These are phyloP conservation scores for Strongylocentrotus purpuratus DNA, from an alignment of 35 echinoderm and acorn worm species.

Conservation along the genomic window DNA sequence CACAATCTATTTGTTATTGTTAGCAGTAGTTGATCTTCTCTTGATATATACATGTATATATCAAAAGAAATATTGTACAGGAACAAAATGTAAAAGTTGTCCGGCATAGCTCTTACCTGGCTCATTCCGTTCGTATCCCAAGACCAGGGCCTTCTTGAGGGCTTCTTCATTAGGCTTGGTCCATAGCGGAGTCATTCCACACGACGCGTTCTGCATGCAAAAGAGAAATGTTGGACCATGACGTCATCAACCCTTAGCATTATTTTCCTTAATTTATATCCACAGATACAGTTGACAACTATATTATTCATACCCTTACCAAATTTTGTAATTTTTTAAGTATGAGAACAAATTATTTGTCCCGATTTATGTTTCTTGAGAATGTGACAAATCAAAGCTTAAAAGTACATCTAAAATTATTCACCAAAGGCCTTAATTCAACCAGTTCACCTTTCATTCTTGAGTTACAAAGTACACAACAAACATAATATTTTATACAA, in stretches of 20 bases:
- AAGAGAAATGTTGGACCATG: not conserved
- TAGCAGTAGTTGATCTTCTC: too few relatives aligned
- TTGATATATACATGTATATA: too few relatives aligned
- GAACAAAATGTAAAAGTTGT: too few relatives aligned
- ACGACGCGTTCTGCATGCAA: not conserved
- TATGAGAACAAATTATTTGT: not conserved
- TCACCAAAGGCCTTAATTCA: not conserved
- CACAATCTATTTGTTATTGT: too few relatives aligned
- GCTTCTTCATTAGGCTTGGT: not conserved
- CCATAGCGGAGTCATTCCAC: not conserved
- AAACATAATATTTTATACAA: too few relatives aligned
- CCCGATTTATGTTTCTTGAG: too few relatives aligned
- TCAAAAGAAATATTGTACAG: too few relatives aligned
- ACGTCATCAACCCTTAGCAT: not conserved
- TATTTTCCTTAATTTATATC: not conserved
- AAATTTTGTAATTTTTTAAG: not conserved
- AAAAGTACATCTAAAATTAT: too few relatives aligned
- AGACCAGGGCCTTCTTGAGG: constrained; percentile 3
- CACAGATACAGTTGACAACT: not conserved
- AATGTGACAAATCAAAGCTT: too few relatives aligned
- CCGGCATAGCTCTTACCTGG: not conserved
- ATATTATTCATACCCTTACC: not conserved
- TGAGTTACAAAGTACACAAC: too few relatives aligned
- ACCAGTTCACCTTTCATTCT: not conserved
- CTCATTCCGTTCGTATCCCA: constrained; percentile 6